Conservation (phyloP, 64 coral and sea anemone species). For the Hydrozoanthus tunicans region DNA sequence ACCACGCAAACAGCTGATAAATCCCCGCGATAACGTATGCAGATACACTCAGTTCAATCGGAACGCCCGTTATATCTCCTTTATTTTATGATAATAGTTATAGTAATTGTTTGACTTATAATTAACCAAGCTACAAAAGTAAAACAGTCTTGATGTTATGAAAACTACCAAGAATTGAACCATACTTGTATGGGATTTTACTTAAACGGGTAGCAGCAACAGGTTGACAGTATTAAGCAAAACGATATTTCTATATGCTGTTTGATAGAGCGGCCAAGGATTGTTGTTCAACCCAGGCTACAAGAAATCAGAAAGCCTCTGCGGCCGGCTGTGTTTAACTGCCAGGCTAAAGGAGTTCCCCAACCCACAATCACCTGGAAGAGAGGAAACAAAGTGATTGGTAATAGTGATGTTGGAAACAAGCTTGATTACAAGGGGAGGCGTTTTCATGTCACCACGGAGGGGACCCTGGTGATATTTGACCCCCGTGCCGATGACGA, state of each 20-base stretch:
- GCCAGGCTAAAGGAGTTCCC: slow-evolving; percentile 67
- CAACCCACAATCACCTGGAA: slow-evolving; percentile 72
- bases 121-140: too few relatives aligned
- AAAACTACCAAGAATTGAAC: too few relatives aligned
- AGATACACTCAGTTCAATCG: too few relatives aligned
- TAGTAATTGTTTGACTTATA: too few relatives aligned
- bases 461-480: slow-evolving; percentile 80
- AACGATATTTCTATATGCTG: not conserved
- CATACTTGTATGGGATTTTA: too few relatives aligned
- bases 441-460: slow-evolving; percentile 66
- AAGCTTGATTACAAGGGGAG: slow-evolving; percentile 69
- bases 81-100: too few relatives aligned
- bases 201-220: too few relatives aligned
- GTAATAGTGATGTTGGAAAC: slow-evolving; percentile 27
- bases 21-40: too few relatives aligned
- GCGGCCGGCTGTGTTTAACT: slow-evolving; percentile 80
- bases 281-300: slow-evolving; percentile 52
- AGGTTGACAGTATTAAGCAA: too few relatives aligned
- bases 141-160: too few relatives aligned
- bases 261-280: slow-evolving; percentile 62
- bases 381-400: slow-evolving; percentile 60
- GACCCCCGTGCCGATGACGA: slow-evolving; percentile 78
- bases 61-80: too few relatives aligned
- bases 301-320: slow-evolving; percentile 61
- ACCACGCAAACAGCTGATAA: too few relatives aligned